Evolutionary conservation across 2,797 vertebrate species (phyloP).

Genomic region (Cheirogaleus major): DNA sequence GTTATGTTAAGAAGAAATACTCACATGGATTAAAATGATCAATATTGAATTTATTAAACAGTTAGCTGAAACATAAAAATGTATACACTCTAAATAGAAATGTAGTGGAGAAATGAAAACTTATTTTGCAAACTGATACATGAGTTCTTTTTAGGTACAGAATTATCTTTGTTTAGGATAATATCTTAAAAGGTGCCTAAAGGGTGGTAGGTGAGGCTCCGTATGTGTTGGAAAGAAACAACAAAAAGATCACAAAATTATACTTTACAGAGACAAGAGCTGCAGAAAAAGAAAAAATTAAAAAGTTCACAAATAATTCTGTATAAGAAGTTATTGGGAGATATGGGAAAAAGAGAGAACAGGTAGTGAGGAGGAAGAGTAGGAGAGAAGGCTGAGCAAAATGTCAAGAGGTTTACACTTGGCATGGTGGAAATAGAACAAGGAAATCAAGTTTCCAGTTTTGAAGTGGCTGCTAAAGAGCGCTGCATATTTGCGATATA

Average conservation of each 20-base stretch:
- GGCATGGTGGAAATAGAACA: not conserved
- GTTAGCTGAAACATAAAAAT: not conserved
- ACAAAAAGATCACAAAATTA: not conserved
- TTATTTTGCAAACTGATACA: not conserved
- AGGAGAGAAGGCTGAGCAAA: not conserved
- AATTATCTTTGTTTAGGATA: slow-evolving; percentile 25
- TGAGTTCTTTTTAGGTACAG: not conserved
- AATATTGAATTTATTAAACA: not conserved
- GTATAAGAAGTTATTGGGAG: not conserved
- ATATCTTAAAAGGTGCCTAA: not conserved
- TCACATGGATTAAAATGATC: not conserved
- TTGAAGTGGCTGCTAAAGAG: slow-evolving; percentile 15
- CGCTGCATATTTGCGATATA: not conserved
- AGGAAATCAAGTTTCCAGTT: slow-evolving; percentile 17
- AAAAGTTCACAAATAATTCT: not conserved
- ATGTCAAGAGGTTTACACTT: not conserved
- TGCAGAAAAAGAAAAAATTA: not conserved
- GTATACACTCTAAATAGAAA: not conserved
- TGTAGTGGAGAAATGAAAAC: not conserved
- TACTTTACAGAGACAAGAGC: not conserved
- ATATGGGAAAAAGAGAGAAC: not conserved
- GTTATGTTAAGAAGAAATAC: slow-evolving; percentile 9
- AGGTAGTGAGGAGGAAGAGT: not conserved
- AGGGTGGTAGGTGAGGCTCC: not conserved
- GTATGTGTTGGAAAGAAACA: not conserved